phyloP scores from a whole-genome alignment of 2,113 vertebrate species.

The Lepidiolamprologus cunningtoni region DNA sequence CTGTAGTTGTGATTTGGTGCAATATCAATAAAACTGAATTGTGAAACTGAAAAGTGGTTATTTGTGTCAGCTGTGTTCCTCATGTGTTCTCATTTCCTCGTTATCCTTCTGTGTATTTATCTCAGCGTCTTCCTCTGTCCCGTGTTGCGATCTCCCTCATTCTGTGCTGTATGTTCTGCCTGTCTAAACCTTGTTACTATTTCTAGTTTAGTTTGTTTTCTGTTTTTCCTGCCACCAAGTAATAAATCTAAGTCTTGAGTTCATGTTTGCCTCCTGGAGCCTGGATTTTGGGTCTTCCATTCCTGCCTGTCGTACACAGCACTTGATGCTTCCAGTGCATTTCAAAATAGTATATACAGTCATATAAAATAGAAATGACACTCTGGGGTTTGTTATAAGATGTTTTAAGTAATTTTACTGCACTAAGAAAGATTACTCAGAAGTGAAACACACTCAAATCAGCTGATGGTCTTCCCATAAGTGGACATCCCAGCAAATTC shows the following conservation, averaged over 20 bases:
- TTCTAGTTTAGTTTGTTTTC: not conserved
- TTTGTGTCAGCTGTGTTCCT: not conserved
- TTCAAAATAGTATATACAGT: fast-evolving
- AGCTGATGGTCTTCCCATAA: not conserved
- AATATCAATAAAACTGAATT: too few relatives aligned
- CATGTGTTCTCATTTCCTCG: not conserved
- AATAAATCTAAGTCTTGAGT: not conserved
- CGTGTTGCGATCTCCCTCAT: not conserved
- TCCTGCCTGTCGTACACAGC: not conserved
- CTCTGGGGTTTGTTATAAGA: not conserved
- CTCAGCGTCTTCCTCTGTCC: fast-evolving
- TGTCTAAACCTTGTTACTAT: not conserved
- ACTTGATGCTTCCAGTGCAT: not conserved
- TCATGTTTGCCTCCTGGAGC: fast-evolving
- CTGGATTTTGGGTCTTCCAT: not conserved
- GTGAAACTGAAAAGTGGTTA: too few relatives aligned
- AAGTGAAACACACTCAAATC: not conserved
- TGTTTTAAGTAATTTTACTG: fast-evolving
- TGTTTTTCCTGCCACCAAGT: not conserved
- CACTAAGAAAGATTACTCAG: not conserved
- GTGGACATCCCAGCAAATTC: fast-evolving
- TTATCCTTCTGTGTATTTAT: not conserved
- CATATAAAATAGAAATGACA: not conserved
- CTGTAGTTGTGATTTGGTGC: too few relatives aligned
- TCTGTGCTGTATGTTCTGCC: not conserved